These are phyloP conservation scores for Abramis brama DNA, from an alignment of 2,113 vertebrate species.

Conservation along the genomic window DNA sequence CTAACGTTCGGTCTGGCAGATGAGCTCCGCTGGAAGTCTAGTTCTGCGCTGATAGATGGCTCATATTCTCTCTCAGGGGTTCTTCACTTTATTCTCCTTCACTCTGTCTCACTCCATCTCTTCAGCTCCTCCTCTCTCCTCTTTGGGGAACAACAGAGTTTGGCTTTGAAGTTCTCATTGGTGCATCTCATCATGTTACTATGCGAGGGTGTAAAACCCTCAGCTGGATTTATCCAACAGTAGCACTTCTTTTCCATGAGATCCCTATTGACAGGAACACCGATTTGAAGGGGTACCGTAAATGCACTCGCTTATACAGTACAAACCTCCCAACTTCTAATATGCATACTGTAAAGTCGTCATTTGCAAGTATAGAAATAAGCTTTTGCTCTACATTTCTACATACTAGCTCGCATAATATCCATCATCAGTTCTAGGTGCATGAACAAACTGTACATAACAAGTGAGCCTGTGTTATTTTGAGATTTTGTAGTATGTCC, in stretches of 20 bases:
- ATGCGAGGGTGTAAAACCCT: neutral
- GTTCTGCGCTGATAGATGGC: conserved; percentile 69
- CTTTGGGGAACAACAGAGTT: conserved; percentile 52
- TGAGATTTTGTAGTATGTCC: neutral
- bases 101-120: conserved; percentile 5
- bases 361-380: neutral
- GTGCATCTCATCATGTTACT: conserved; percentile 43
- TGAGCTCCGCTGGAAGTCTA: conserved; percentile 54
- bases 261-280: neutral
- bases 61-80: conserved; percentile 53
- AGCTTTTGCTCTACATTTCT: neutral
- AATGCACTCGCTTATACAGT: neutral
- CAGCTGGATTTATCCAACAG: neutral
- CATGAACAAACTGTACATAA: neutral
- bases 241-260: neutral
- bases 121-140: conserved; percentile 48
- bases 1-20: conserved; percentile 16
- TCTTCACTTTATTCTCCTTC: conserved; percentile 60
- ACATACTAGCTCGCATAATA: neutral
- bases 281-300: neutral
- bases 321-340: neutral
- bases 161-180: conserved; percentile 41
- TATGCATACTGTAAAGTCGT: neutral
- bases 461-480: neutral
- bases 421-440: too few relatives aligned